Percentiles rank a stretch among this genome's conserved stretches.
Conservation (phyloP, 2,888 invertebrate species). For the Koerneria pararmatus region DNA sequence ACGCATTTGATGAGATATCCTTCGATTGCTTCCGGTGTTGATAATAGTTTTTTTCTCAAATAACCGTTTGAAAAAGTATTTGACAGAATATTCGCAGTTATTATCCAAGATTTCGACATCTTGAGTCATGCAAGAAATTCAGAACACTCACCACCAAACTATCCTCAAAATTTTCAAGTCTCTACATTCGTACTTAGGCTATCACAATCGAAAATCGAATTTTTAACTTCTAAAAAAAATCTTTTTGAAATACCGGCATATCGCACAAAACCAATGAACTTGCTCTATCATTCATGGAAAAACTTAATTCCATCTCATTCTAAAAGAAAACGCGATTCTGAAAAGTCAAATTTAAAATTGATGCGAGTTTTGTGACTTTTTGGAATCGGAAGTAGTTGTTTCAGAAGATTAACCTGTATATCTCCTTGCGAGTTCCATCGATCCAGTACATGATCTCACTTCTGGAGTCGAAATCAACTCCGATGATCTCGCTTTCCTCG, state of each 20-base stretch:
- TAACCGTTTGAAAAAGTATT: too few species aligned
- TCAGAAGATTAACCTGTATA: slow-evolving; percentile 62
- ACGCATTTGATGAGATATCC: too few species aligned
- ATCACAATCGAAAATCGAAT: too few species aligned
- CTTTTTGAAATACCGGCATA: too few species aligned
- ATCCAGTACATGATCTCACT: slow-evolving; percentile 88
- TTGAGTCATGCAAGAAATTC: too few species aligned
- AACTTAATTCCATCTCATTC: background rate
- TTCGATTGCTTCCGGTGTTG: slow-evolving; percentile 5
- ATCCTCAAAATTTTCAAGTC: too few species aligned
- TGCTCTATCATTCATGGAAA: background rate
- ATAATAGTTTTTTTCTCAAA: background rate
- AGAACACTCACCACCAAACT: too few species aligned
- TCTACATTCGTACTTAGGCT: too few species aligned
- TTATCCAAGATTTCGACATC: too few species aligned
- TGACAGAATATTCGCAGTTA: too few species aligned
- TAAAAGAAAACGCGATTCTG: background rate
- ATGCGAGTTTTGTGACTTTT: background rate
- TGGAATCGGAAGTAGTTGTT: background rate
- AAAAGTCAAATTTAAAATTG: background rate
- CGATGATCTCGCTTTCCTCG: slow-evolving; percentile 82
- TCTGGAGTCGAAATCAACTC: slow-evolving; percentile 69
- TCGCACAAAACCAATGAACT: background rate
- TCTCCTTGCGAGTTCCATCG: slow-evolving; percentile 67
- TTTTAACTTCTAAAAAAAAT: too few species aligned